Evolutionary conservation across 2,113 vertebrate species (phyloP).

Genomic region (Maylandia zebra): DNA sequence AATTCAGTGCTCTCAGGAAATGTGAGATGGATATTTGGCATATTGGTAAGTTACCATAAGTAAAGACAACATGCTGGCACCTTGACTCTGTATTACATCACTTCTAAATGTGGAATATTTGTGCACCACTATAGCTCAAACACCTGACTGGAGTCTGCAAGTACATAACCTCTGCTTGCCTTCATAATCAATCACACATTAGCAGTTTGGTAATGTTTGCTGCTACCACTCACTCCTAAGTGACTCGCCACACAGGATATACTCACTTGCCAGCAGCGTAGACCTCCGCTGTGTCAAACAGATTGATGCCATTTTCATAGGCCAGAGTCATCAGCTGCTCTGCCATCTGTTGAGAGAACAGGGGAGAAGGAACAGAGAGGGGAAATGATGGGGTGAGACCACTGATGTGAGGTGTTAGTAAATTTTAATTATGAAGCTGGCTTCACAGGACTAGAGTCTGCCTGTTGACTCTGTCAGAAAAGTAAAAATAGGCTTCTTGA

Average conservation of each 20-base stretch:
- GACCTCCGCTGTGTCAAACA: constrained; percentile 97
- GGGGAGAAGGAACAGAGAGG: not conserved
- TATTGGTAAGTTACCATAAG: not conserved
- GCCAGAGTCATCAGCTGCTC: constrained; percentile 98
- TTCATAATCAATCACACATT: not conserved
- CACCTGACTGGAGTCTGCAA: not conserved
- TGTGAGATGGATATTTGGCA: not conserved
- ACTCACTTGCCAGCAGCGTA: constrained; percentile 98
- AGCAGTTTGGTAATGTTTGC: not conserved
- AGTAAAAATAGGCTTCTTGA: constrained; percentile 23
- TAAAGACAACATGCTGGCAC: not conserved
- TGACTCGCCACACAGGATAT: constrained; percentile 8
- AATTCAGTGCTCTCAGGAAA: not conserved
- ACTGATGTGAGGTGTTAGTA: not conserved
- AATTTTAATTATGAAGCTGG: constrained; percentile 5
- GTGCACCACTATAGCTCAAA: not conserved
- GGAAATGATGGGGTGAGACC: not conserved
- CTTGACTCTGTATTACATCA: not conserved
- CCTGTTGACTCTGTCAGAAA: not conserved
- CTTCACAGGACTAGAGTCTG: not conserved
- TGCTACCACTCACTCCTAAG: not conserved
- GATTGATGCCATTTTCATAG: constrained; percentile 99
- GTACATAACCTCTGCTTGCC: not conserved
- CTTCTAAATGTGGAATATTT: not conserved
- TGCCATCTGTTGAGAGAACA: constrained; percentile 80